phyloP scores from a whole-genome alignment of 2,113 vertebrate species.

The Dissostichus mawsoni region DNA sequence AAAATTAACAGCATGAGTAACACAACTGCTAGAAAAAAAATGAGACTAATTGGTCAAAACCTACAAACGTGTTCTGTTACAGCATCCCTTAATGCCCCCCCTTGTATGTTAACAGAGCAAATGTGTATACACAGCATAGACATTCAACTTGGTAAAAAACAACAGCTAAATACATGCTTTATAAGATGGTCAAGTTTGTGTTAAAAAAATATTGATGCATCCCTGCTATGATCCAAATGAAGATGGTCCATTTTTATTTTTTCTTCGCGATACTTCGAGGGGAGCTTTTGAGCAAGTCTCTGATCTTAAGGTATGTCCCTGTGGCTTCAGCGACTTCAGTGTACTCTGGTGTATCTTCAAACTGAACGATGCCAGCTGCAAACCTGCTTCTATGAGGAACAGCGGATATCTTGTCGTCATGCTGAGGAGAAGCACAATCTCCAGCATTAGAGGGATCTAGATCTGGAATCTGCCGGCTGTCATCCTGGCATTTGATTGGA shows the following conservation, averaged over 20 bases:
- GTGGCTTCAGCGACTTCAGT: constrained; percentile 95
- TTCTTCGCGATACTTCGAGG: constrained; percentile 92
- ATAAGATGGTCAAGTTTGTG: constrained; percentile 6
- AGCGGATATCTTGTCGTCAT: constrained; percentile 64
- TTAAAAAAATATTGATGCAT: constrained; percentile 36
- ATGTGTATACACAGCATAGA: constrained; percentile 39
- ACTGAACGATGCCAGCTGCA: constrained; percentile 92
- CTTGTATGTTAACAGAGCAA: constrained; percentile 15
- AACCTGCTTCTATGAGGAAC: constrained; percentile 95
- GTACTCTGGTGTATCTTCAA: constrained; percentile 96
- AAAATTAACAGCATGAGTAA: constrained; percentile 23
- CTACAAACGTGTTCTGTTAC: not conserved
- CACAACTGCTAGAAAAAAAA: constrained; percentile 44
- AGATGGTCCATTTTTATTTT: constrained; percentile 70
- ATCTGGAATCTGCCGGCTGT: constrained; percentile 10
- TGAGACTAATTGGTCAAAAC: constrained; percentile 11
- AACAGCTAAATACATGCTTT: constrained; percentile 19
- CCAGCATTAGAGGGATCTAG: constrained; percentile 7
- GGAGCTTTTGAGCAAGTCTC: constrained; percentile 92
- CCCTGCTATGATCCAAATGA: constrained; percentile 13
- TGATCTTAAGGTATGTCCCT: constrained; percentile 92
- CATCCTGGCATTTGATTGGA: too few relatives aligned
- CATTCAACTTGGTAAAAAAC: constrained; percentile 43
- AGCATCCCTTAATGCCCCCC: constrained; percentile 2
- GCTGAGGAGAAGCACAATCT: constrained; percentile 16